Evolutionary conservation across 1,140 invertebrate genomes (phyloP), one percentile per base, ranked within the genome.

Genomic region (Dendroctonus valens): DNA sequence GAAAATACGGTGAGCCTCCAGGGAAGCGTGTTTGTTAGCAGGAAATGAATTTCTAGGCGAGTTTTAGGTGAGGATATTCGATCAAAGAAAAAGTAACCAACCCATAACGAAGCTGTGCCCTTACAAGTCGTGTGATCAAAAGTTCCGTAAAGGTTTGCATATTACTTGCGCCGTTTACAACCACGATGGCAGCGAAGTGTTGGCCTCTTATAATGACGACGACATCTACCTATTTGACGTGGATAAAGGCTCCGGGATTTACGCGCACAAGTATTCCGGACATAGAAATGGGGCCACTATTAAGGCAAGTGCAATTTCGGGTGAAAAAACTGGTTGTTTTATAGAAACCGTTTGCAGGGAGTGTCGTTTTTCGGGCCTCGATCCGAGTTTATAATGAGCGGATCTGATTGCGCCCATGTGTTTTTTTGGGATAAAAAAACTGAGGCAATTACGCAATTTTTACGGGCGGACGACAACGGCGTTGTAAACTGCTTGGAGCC

Each of bases 381-480:
- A 62, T 94, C 92, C 75, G 91, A 98, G 79, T 98, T 88, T 79
- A 82, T 98, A 12, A 84, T 96, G 42, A 97, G 94, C 65, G 96
- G 96, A 3, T 97, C 94, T 26, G 96, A 98, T 78, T 97, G 94
- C 81, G 91, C 92, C n/a, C 86, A 97, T 79, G 88, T 98, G 12
- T 98, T 91, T 77, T 87, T 97, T 44, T 99, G 96, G 95, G 93
- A 98, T 69, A 93, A 91, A 77, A 84, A 92, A 67, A 90, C 88
- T 0, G 91, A 95, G 79, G 83, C 91, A 7, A 91, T 98, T 68
- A 90, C 97, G 14, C 93, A 94, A 75, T 95, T 86, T 81, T 86
- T 95, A 81, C 79, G 86, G 69, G 95, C 89, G 8, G 94, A 97
- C 81, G 85, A 88, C 68, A 86, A 87, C 70, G 94, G 94, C 67